Percentiles rank a stretch among this genome's conserved stretches.
Evolutionary conservation across 2,113 vertebrate genomes (phyloP).

Genomic region (Bambusicola thoracicus): DNA sequence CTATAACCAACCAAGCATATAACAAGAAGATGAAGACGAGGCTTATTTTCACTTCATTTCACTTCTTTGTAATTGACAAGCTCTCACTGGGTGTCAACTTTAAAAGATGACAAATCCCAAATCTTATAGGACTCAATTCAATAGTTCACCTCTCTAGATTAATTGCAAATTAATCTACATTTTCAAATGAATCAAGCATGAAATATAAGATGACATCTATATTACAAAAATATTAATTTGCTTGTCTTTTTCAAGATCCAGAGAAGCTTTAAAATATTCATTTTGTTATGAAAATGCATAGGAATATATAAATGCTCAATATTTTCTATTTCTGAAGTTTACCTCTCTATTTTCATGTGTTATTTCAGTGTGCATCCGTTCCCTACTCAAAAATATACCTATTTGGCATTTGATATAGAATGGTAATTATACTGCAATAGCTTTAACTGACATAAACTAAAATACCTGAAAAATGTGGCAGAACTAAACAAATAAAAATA

Average conservation of each 20-base stretch:
- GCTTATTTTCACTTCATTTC: conserved; percentile 96
- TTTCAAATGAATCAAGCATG: conserved; percentile 88
- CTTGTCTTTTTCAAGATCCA: conserved; percentile 61
- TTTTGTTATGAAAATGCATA: conserved; percentile 61
- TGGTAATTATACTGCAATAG: background rate
- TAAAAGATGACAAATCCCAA: conserved; percentile 97
- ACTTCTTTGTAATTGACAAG: conserved; percentile 97
- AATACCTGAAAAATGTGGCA: background rate
- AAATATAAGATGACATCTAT: conserved; percentile 82
- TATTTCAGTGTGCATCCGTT: background rate
- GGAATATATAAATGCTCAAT: conserved; percentile 45
- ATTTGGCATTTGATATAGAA: background rate
- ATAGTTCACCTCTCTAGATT: conserved; percentile 87
- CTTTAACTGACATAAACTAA: background rate
- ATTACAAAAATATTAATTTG: conserved; percentile 83
- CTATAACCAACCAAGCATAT: conserved; percentile 90
- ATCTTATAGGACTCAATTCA: conserved; percentile 91
- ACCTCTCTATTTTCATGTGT: conserved; percentile 3
- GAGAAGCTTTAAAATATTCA: conserved; percentile 71
- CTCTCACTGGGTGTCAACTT: conserved; percentile 92
- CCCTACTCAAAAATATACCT: background rate
- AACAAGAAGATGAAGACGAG: conserved; percentile 99
- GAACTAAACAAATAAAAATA: background rate
- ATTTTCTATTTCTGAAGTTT: conserved; percentile 26
- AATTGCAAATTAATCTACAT: conserved; percentile 95